phyloP scores from a whole-genome alignment of 2,113 vertebrate genomes.

The Mesocricetus auratus region DNA sequence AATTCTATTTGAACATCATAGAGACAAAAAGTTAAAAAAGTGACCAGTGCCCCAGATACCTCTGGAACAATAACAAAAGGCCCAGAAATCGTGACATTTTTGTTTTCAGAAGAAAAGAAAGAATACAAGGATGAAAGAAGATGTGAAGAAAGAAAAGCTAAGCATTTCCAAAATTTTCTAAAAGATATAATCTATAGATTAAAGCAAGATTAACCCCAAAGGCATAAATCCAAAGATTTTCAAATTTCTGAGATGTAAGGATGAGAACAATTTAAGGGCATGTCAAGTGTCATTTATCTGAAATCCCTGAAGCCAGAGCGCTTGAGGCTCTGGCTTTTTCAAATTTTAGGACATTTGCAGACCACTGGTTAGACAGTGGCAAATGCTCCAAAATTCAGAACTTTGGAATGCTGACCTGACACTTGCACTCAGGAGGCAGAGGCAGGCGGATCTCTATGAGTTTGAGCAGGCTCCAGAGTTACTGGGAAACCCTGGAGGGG shows the following conservation, averaged over 20 bases:
- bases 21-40: background rate
- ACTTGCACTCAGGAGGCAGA: background rate
- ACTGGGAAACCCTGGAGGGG: too few species aligned
- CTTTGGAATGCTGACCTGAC: background rate
- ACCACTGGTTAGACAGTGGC: background rate
- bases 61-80: background rate
- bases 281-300: background rate
- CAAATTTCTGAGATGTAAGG: background rate
- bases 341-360: background rate
- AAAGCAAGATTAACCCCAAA: background rate
- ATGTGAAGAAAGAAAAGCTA: background rate
- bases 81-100: background rate
- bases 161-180: background rate
- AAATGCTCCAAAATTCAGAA: background rate
- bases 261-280: background rate
- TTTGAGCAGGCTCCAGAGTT: too few species aligned
- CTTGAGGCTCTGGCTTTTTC: background rate
- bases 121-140: background rate
- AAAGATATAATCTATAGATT: background rate
- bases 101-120: background rate
- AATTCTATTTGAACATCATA: background rate
- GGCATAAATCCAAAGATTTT: background rate
- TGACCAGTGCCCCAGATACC: background rate
- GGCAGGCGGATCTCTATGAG: too few species aligned
- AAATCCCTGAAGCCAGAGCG: background rate